These are phyloP conservation scores for Pocillopora meandrina DNA, from an alignment of 92 coral and sea anemone species.

Conservation along the genomic window DNA sequence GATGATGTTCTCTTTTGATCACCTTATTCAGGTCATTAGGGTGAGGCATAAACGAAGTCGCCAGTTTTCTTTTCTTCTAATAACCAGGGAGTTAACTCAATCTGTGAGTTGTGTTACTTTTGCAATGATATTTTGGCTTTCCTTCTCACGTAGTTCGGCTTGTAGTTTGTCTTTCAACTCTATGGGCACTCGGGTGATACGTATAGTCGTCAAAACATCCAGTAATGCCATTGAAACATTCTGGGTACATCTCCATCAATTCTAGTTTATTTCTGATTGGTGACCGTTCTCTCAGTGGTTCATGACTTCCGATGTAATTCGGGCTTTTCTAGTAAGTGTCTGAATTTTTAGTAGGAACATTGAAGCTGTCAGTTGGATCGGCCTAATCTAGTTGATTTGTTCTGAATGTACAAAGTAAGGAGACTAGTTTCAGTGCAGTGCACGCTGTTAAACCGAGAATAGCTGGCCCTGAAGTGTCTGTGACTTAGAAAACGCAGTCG, in stretches of 20 bases:
- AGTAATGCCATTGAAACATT: conserved; percentile 19
- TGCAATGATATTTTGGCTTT: conserved; percentile 10
- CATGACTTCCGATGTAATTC: conserved; percentile 3
- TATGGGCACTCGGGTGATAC: conserved; percentile 5
- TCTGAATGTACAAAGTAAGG: conserved; percentile 41
- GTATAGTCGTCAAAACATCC: conserved; percentile 12
- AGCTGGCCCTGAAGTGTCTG: conserved; percentile 26
- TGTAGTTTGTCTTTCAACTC: conserved; percentile 8
- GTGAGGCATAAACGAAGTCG: conserved; percentile 3
- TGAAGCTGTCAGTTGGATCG: too few species aligned
- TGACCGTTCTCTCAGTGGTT: background rate
- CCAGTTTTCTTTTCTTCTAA: background rate
- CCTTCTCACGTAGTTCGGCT: conserved; percentile 3
- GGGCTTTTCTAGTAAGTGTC: background rate
- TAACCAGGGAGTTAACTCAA: conserved; percentile 1
- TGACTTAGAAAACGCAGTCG: background rate
- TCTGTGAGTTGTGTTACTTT: background rate
- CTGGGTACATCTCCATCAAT: conserved; percentile 30
- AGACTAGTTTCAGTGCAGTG: conserved; percentile 45
- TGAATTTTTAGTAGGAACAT: too few species aligned
- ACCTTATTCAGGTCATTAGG: background rate
- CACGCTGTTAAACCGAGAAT: conserved; percentile 47
- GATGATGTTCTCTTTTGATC: background rate
- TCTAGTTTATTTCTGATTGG: conserved; percentile 15
- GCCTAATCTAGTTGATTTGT: background rate